Evolutionary conservation across 2,888 invertebrate genomes (phyloP).

Genomic region (Dolichopus griseipennis): DNA sequence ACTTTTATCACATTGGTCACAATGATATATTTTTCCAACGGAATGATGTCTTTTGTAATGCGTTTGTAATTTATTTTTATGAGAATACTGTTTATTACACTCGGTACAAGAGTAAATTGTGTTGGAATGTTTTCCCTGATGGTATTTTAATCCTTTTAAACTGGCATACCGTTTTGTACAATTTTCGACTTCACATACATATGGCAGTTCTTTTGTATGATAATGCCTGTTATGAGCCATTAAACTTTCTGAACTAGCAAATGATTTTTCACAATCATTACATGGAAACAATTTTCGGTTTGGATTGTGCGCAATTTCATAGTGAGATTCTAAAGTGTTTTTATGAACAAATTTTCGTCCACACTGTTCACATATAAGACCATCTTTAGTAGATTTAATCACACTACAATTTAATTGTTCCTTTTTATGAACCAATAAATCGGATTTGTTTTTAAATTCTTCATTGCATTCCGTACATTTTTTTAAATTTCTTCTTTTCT

Average conservation of each 20-base stretch:
- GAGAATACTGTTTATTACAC: neutral
- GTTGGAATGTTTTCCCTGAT: neutral
- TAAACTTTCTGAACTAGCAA: neutral
- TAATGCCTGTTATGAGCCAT: neutral
- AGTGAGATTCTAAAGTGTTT: neutral
- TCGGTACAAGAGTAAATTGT: neutral
- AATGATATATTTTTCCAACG: neutral
- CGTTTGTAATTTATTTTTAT: neutral
- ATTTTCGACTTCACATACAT: neutral
- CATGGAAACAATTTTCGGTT: neutral
- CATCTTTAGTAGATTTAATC: neutral
- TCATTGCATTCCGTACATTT: neutral
- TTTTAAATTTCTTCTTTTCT: neutral
- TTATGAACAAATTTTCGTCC: neutral
- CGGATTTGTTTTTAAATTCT: neutral
- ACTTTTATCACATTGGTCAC: conserved; percentile 4
- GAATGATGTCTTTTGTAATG: neutral
- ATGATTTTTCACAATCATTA: neutral
- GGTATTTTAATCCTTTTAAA: neutral
- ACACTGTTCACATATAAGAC: conserved; percentile 1
- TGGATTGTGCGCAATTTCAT: neutral
- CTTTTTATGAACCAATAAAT: neutral
- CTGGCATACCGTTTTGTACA: neutral
- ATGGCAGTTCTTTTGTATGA: neutral
- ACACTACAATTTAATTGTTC: neutral